These are phyloP conservation scores for Gymnosoma rotundatum DNA, from an alignment of 2,888 invertebrate genomes.

Conservation along the genomic window DNA sequence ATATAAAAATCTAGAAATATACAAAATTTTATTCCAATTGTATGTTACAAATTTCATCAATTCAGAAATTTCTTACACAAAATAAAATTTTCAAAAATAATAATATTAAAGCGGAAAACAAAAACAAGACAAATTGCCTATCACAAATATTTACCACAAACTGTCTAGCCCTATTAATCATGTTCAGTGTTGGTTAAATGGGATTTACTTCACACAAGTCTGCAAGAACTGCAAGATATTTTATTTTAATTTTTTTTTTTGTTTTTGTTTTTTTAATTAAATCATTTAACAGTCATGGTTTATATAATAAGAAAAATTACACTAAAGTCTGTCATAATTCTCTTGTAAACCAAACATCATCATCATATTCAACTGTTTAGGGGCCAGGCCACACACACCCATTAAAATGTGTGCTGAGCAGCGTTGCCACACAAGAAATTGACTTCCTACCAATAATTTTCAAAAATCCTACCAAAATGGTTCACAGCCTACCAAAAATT, in stretches of 20 bases:
- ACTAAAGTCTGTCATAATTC: constrained; percentile 75
- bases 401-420: constrained; percentile 17
- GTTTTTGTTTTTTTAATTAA: constrained; percentile 74
- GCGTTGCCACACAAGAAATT: too few relatives aligned
- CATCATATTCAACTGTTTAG: constrained; percentile 50
- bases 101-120: background rate
- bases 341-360: constrained; percentile 49
- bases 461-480: too few relatives aligned
- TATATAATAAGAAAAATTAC: constrained; percentile 66
- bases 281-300: constrained; percentile 74
- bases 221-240: constrained; percentile 72
- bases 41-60: too few relatives aligned
- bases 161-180: constrained; percentile 79
- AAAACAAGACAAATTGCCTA: constrained; percentile 10
- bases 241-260: background rate
- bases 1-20: too few relatives aligned
- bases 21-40: too few relatives aligned
- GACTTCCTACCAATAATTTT: too few relatives aligned
- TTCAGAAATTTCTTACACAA: too few relatives aligned
- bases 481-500: too few relatives aligned
- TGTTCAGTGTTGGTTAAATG: constrained; percentile 63
- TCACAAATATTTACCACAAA: constrained; percentile 52
- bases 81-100: background rate
- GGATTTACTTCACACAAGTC: constrained; percentile 56
- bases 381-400: constrained; percentile 43